Evolutionary conservation across 2,113 vertebrate species (phyloP).

Genomic region (Stomatorhinus ivindoensis): DNA sequence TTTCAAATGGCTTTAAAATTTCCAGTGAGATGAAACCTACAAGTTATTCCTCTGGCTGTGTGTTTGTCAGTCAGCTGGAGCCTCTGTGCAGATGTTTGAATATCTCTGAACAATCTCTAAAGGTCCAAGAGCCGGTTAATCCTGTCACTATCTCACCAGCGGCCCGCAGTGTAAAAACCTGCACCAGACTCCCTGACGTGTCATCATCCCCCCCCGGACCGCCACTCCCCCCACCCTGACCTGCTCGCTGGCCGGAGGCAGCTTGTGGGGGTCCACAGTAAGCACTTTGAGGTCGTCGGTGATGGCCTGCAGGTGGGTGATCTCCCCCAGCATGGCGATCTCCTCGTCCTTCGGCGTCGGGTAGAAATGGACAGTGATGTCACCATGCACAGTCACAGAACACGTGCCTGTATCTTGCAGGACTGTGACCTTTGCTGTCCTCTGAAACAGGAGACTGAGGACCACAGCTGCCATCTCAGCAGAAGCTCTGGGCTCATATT

Average conservation of each 20-base stretch:
- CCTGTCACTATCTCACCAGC: not conserved
- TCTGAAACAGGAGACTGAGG: not conserved
- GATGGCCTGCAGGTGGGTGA: constrained; percentile 86
- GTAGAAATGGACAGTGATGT: not conserved
- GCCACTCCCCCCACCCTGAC: constrained; percentile 42
- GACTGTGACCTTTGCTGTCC: not conserved
- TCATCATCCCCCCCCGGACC: not conserved
- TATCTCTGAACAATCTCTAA: not conserved
- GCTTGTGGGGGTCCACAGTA: constrained; percentile 91
- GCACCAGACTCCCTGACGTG: not conserved
- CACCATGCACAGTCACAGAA: not conserved
- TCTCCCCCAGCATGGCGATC: constrained; percentile 87
- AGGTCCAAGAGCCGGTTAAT: not conserved
- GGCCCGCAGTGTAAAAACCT: not conserved
- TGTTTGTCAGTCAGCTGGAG: not conserved
- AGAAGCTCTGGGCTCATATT: not conserved
- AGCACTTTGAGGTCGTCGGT: constrained; percentile 82
- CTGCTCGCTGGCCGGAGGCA: constrained; percentile 88
- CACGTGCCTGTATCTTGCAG: not conserved
- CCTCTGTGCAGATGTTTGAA: not conserved
- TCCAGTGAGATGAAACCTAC: not conserved
- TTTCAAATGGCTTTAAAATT: not conserved
- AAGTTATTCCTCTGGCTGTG: not conserved
- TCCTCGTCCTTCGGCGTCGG: constrained; percentile 74
- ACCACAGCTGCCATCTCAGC: not conserved